A percentile compares a stretch with the other conserved stretches of the same genome.
These are phyloP conservation scores for Cephus spinipes DNA, from an alignment of 2,888 invertebrate species.

Conservation along the genomic window DNA sequence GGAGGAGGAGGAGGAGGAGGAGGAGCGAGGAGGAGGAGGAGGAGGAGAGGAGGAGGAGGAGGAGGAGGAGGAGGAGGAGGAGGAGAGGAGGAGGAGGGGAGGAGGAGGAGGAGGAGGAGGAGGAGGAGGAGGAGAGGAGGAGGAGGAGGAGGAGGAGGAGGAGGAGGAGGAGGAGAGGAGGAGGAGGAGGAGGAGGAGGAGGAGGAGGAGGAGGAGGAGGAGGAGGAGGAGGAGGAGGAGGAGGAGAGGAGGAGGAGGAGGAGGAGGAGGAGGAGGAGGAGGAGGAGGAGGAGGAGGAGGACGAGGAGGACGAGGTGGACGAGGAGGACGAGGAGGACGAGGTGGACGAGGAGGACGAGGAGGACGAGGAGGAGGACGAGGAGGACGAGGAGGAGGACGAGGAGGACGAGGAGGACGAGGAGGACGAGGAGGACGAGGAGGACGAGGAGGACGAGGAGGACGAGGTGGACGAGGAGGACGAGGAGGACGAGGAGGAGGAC, in stretches of 20 bases:
- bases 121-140: neutral
- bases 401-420: neutral
- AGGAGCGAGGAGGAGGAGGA: too few relatives aligned
- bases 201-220: neutral
- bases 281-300: neutral
- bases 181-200: neutral
- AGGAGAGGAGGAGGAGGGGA: neutral
- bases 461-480: neutral
- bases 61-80: neutral
- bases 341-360: neutral
- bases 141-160: slow-evolving; percentile 3
- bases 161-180: slow-evolving; percentile 10
- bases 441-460: neutral
- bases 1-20: too few relatives aligned
- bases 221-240: neutral
- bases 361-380: neutral
- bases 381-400: neutral
- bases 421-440: neutral
- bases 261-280: neutral
- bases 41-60: neutral
- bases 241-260: neutral
- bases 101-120: neutral
- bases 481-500: slow-evolving; percentile 2
- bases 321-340: neutral
- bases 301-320: neutral